Evolutionary conservation across 2,113 vertebrate genomes (phyloP), one percentile per base, ranked within the genome.

Genomic region (Procavia capensis): DNA sequence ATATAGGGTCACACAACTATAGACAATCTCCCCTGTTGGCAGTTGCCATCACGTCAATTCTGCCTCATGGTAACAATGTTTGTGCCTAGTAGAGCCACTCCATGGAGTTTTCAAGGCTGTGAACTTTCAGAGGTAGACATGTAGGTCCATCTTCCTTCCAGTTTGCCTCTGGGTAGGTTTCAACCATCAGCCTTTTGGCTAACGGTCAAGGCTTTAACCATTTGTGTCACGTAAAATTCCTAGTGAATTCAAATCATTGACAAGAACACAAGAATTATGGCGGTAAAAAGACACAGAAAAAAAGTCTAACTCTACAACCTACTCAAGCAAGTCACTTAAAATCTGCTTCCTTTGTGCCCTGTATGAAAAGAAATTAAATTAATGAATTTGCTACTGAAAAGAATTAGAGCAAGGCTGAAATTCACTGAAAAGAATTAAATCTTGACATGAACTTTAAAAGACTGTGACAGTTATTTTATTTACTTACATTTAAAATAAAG

Each of bases 401-500:
- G 11, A 68, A 27, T 61, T 81, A 92, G 4, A 78, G 29, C 14
- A 64, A 92, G 22, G 11, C 31, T 82, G 90, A 78, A 64, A 17
- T 47, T 17, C 80, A 64, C 57, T 57, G 19, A 43, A 86, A 95
- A 81, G 4, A 75, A 81, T 78, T 57, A 75, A 54, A 61, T 64
- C 29, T 34, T 86, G 36, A 72, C 5, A 29, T 83, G 81, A 92
- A 90, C 94, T 90, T 39, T 36, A 64, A 72, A 70, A 83, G 27
- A 4, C 13, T 9, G 20, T 1, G 86, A 86, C 59, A 92, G 1
- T 66, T 68, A 63, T 68, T 85, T 72, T 41, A 75, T 64, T 82
- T 86, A 78, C 14, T 86, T 85, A 92, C 16, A 94, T 86, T 43
- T 36, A 92, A 89, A 76, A 50, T 50, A 70, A 86, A 2, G 9